A percentile compares a stretch with the other conserved stretches of the same genome.
Conservation (phyloP, 2,113 vertebrate genomes). For the Heterotilapia buettikoferi region DNA sequence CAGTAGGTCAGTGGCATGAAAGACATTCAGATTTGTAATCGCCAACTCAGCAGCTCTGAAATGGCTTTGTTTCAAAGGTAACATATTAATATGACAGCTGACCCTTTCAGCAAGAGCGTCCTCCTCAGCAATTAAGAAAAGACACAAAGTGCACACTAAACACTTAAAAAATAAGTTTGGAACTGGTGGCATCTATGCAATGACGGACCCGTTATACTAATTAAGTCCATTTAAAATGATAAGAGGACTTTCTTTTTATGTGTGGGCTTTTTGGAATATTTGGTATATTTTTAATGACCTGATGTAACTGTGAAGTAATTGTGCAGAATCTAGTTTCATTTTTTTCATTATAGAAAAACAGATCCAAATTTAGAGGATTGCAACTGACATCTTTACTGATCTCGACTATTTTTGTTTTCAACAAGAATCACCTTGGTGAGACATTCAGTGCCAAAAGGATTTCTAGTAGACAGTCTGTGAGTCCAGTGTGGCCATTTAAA, state of each 20-base stretch:
- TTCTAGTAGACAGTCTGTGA: background rate
- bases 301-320: background rate
- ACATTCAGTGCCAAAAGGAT: background rate
- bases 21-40: background rate
- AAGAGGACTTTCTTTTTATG: background rate
- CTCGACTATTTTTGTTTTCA: background rate
- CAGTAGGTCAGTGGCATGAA: background rate
- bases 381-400: background rate
- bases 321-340: background rate
- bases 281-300: background rate
- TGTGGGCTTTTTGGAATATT: background rate
- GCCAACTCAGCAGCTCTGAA: slow-evolving; percentile 10
- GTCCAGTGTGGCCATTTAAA: background rate
- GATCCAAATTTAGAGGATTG: background rate
- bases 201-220: background rate
- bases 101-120: slow-evolving; percentile 5
- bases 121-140: slow-evolving; percentile 25
- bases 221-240: background rate
- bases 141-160: background rate
- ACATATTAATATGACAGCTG: slow-evolving; percentile 36
- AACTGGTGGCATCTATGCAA: background rate
- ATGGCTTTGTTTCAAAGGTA: slow-evolving; percentile 37
- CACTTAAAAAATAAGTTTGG: background rate
- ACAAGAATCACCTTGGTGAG: background rate
- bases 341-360: background rate